Base-by-base conservation (phyloP, 1,140 invertebrate genomes). In the Melitaea cinxia region DNA sequence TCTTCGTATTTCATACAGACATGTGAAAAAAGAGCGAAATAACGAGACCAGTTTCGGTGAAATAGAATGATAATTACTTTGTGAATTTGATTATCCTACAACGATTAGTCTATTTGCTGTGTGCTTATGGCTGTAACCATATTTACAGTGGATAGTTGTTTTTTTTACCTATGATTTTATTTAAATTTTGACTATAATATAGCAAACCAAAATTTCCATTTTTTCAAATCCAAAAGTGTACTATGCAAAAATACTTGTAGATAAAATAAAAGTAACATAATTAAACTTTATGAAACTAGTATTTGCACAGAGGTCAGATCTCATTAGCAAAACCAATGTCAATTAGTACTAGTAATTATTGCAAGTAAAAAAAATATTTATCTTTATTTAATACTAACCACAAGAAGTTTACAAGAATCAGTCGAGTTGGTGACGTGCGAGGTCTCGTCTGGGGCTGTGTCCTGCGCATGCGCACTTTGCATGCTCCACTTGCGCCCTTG, bases 401-500 rank as follows among this genome's bases (percentile, higher is more conserved):
- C 56, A n/a, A 58, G 42, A 15, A 89, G 70, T 64, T 88, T 89
- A 72, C 87, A 89, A 12, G 85, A 72, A 26, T 89, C 84, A 4
- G 81, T 89, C 21, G 57, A 62, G 66, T 88, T 89, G 37, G 71
- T 70, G 26, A 78, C 52, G 0, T 78, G 78, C 12, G 85, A 73
- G 0, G 75, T 65, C 19, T 81, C 73, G 45, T 83, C 83, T 7
- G 67, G 67, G 23, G 77, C 69, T 0, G 87, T 88, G 65, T 85
- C 78, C 19, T 89, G 85, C 30, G 83, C 83, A 52, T 80, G 78
- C 10, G 76, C 77, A 15, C 76, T 77, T 5, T 85, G 66, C 15
- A 74, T 78, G 62, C 84, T 83, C 87, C 87, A 89, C 47, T 89
- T 89, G 58, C 87, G 81, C 1, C 64, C 78, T 10, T 72, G 62